Evolutionary conservation across 2,888 invertebrate species (phyloP).

Genomic region (Hirudinaria manillensis): DNA sequence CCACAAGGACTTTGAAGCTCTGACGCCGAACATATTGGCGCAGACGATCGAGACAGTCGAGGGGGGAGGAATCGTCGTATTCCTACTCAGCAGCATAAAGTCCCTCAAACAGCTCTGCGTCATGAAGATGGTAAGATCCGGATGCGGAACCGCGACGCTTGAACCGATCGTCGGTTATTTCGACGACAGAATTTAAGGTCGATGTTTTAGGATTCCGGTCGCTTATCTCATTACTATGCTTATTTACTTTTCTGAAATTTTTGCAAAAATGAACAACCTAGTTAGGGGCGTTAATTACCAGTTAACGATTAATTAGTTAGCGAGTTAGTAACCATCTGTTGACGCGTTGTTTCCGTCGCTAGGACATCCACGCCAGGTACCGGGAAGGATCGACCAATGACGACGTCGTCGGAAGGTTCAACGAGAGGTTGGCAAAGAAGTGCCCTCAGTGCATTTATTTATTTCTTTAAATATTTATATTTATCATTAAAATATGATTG

Average conservation of each 20-base stretch:
- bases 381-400: conserved; percentile 83
- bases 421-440: conserved; percentile 66
- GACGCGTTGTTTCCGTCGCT: conserved; percentile 53
- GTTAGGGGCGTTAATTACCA: no score
- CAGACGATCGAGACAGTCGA: conserved; percentile 95
- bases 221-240: conserved; percentile 70
- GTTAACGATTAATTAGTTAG: background rate
- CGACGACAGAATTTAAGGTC: background rate
- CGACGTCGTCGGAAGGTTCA: conserved; percentile 85
- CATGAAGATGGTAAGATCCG: conserved; percentile 70
- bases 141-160: no score
- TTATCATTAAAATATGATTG: no score
- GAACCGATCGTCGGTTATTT: background rate
- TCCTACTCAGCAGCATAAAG: conserved; percentile 71
- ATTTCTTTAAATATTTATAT: background rate
- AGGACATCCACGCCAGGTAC: conserved; percentile 88
- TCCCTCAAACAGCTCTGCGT: conserved; percentile 90
- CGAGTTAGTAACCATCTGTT: no score
- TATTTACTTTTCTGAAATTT: conserved; percentile 79
- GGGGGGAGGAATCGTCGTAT: conserved; percentile 80
- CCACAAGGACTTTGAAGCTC: conserved; percentile 82
- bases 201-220: background rate
- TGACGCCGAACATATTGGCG: conserved; percentile 92
- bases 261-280: conserved; percentile 13
- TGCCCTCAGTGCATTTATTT: conserved; percentile 67